Base-by-base conservation (phyloP, 2,113 vertebrate genomes). In the Dipodomys merriami region DNA sequence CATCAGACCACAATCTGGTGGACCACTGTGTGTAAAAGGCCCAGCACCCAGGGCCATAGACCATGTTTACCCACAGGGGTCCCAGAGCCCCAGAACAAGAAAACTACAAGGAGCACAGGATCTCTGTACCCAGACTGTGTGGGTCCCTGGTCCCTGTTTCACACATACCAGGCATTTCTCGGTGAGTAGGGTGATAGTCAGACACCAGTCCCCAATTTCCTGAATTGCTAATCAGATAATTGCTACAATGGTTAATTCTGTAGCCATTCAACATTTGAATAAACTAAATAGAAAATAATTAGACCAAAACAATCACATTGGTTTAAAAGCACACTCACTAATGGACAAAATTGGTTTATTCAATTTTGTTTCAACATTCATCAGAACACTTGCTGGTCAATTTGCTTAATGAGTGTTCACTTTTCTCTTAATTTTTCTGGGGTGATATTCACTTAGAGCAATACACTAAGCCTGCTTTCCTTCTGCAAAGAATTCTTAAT, bases 341-440 rank as follows among this genome's bases (percentile, higher is more conserved):
- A 97, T 96, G 97, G 97, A 96, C 2, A 96, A 97, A 96, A 96
- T 97, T 65, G 88, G 92, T 74, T 88, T 95, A 97, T 97, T 98
- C 96, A 96, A 96, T 96, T 97, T 95, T 96, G 86, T 96, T 97
- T 91, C 96, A 90, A 95, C 96, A 97, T 88, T 97, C 62, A 72
- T 91, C 80, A 94, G 77, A 83, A 96, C 27, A 9, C 95, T 96
- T 93, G 87, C 86, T 95, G 96, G 94, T 93, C 97, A 97, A 96
- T 96, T 97, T 92, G 96, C 97, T 98, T 98, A 97, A 98, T 97
- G 91, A 95, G 71, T 97, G 95, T 94, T 97, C 94, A 95, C 95
- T 97, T 97, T 97, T 97, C 91, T 94, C 91, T 92, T 93, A 72
- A 89, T 94, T 97, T 96, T 97, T 96, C 96, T 96, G 91, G 82